phyloP scores from a whole-genome alignment of 1,140 invertebrate genomes.

The Heliconius himera region DNA sequence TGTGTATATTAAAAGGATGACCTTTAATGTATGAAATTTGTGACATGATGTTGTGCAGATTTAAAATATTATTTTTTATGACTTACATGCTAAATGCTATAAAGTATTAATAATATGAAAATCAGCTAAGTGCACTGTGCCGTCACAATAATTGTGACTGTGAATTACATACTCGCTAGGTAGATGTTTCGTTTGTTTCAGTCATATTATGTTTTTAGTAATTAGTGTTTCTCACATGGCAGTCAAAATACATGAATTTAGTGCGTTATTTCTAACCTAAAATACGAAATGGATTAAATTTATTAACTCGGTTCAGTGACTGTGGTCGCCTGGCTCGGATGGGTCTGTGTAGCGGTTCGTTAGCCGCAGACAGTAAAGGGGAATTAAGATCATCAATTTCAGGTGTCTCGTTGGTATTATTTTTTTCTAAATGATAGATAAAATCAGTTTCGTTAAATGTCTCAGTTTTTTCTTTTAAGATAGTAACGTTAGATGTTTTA shows the following conservation, averaged over 20 bases:
- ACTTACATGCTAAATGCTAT: constrained; percentile 28
- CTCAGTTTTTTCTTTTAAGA: constrained; percentile 19
- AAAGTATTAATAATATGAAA: constrained; percentile 32
- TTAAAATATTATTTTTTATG: constrained; percentile 24
- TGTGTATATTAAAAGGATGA: constrained; percentile 25
- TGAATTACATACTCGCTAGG: constrained; percentile 43
- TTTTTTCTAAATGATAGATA: constrained; percentile 23
- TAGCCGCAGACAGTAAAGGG: constrained; percentile 69
- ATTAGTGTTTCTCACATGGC: constrained; percentile 51
- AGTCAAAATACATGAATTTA: constrained; percentile 50
- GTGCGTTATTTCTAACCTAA: constrained; percentile 62
- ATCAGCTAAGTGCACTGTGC: constrained; percentile 71
- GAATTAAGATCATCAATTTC: constrained; percentile 69
- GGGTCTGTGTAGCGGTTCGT: constrained; percentile 69
- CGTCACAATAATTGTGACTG: constrained; percentile 59
- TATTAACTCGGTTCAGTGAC: constrained; percentile 55
- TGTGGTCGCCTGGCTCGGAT: constrained; percentile 64
- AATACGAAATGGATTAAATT: constrained; percentile 77
- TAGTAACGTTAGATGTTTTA: constrained; percentile 14
- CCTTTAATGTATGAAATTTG: constrained; percentile 23
- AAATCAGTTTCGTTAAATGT: constrained; percentile 25
- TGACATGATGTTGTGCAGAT: constrained; percentile 30
- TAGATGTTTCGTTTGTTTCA: constrained; percentile 46
- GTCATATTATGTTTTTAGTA: constrained; percentile 42
- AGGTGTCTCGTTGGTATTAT: constrained; percentile 32